These are phyloP conservation scores for Threskiornis aethiopicus DNA, from an alignment of 2,797 vertebrate species.

Conservation along the genomic window DNA sequence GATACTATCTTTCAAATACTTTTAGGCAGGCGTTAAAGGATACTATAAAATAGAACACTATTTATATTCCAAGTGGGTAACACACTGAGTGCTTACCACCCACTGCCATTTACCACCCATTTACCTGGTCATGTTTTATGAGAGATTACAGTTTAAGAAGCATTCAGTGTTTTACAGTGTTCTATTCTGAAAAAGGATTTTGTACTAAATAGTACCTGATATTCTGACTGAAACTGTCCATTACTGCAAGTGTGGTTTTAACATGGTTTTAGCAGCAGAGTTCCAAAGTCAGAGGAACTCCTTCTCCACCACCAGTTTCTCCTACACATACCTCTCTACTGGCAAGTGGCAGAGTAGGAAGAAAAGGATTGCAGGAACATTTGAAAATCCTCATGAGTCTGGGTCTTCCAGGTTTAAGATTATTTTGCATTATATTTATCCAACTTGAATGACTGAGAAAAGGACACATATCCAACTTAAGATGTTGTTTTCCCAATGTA, in stretches of 20 bases:
- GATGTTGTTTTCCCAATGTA: background rate
- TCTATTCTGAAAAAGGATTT: background rate
- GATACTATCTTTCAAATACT: background rate
- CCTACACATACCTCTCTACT: background rate
- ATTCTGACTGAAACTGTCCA: background rate
- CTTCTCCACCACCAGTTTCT: fast-evolving
- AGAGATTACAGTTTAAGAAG: background rate
- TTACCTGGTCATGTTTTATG: background rate
- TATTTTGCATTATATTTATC: background rate
- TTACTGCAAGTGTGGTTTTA: background rate
- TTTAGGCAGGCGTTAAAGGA: background rate
- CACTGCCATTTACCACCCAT: background rate
- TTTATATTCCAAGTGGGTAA: background rate
- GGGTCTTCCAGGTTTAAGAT: background rate
- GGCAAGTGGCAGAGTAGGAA: background rate
- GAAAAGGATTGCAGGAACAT: background rate
- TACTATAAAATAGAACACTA: background rate
- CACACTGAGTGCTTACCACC: background rate
- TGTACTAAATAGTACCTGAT: background rate
- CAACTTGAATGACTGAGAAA: background rate
- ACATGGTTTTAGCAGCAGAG: background rate
- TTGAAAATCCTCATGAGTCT: background rate
- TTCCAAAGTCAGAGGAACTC: background rate
- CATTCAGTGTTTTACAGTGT: background rate
- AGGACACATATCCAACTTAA: background rate